These are phyloP conservation scores for Drosophila aldrichi DNA, from an alignment of 2,888 invertebrate species.

Conservation along the genomic window DNA sequence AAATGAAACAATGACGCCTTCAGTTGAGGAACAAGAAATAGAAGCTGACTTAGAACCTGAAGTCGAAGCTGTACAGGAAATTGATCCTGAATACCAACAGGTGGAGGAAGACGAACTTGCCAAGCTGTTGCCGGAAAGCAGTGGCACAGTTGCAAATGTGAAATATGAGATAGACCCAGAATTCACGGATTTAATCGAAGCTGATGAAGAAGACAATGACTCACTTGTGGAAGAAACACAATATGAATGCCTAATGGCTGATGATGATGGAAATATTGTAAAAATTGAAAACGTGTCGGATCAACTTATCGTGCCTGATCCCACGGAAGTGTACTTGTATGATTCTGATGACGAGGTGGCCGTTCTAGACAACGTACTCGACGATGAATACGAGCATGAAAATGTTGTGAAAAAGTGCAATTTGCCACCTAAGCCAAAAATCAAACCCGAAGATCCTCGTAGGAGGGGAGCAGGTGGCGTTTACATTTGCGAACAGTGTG, in stretches of 20 bases:
- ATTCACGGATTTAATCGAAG: constrained; percentile 55
- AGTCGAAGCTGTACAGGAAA: constrained; percentile 19
- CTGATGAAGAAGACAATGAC: constrained; percentile 56
- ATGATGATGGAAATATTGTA: constrained; percentile 55
- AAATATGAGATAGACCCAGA: constrained; percentile 50
- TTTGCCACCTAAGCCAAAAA: constrained; percentile 71
- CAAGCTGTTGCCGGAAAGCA: constrained; percentile 36
- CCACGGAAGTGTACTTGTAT: constrained; percentile 59
- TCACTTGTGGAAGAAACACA: constrained; percentile 59
- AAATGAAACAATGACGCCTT: not conserved
- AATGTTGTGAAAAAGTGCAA: constrained; percentile 70
- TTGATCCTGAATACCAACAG: constrained; percentile 17
- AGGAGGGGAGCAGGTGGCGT: constrained; percentile 68
- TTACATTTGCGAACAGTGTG: constrained; percentile 71
- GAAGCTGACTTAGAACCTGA: constrained; percentile 38
- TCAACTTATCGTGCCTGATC: constrained; percentile 52
- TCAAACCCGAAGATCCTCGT: constrained; percentile 64
- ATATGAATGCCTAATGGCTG: constrained; percentile 64
- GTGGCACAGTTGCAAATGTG: constrained; percentile 27
- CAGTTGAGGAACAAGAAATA: constrained; percentile 20
- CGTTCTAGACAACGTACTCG: constrained; percentile 64
- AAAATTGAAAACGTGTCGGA: constrained; percentile 53
- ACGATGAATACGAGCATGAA: constrained; percentile 69
- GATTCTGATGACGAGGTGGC: constrained; percentile 73
- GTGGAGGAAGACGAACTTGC: constrained; percentile 32